Base-by-base conservation (phyloP, 2,888 invertebrate genomes). In the Cactoblastis cactorum region DNA sequence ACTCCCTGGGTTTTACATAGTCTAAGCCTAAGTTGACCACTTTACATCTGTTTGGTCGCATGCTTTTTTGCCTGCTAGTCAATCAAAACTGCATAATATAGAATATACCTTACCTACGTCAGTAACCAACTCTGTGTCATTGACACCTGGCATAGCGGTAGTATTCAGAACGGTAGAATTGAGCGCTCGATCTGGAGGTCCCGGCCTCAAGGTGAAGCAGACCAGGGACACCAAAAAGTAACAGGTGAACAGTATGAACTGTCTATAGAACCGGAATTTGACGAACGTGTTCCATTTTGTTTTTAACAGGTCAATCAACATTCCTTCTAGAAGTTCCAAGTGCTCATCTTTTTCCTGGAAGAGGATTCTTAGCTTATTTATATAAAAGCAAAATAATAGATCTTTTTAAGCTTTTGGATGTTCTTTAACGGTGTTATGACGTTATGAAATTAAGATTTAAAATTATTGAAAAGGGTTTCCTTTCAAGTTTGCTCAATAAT, bases 221-320 rank as follows among this genome's bases (percentile, higher is more conserved):
- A 95, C 91, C 55, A 97, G 83, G 2, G 98, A 97, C 43, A 97
- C 91, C 22, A 97, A 73, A 76, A 98, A 99, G 81, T 99, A 98
- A 54, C 95, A 92, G 9, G 95, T 92, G 80, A 99, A 99, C 50
- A 96, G 91, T 56, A 96, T 94, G 77, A 99, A 98, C 73, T 98
- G 96, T 3, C 95, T 92, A 79, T 98, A 98, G 82, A 98, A 98
- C 54, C 98, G 96, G 57, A 94, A 95, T 83, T 97, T 97, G 1
- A 97, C 97, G 78, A 98, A 99, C 0, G 98, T 96, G 69, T 98
- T 97, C 99, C 99, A 99, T 90, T 99, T 99, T 2, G 98, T 97
- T 74, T 97, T 95, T 9, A 99, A 84, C 12, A 99, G 91, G 77
- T 98, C 97, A 15, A 98, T 96, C 41, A 99, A 87, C 63, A 98